Percentiles rank a stretch among this genome's conserved stretches.
phyloP scores from a whole-genome alignment of 1,140 invertebrate genomes.

The Pissodes strobi region DNA sequence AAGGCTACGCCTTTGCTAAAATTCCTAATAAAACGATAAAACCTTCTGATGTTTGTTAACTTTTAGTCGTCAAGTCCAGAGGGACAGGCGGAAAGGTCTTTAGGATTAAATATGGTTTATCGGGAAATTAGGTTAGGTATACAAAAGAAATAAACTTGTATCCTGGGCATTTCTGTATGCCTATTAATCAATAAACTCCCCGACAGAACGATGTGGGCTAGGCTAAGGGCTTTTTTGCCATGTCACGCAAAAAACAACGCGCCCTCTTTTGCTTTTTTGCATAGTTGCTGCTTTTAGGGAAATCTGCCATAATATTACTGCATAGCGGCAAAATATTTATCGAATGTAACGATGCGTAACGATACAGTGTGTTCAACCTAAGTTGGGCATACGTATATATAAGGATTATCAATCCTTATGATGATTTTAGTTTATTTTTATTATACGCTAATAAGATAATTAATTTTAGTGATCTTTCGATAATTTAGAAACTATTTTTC shows the following conservation, averaged over 20 bases:
- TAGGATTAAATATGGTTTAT: conserved; percentile 19
- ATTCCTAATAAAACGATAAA: background rate
- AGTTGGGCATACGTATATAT: too few relatives aligned
- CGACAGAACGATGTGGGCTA: conserved; percentile 11
- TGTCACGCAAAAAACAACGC: conserved; percentile 20
- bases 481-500: too few relatives aligned
- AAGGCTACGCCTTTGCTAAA: too few relatives aligned
- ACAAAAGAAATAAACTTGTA: conserved; percentile 34
- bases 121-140: conserved; percentile 33
- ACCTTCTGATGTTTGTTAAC: conserved; percentile 13
- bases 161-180: conserved; percentile 37
- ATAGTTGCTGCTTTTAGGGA: background rate
- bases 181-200: conserved; percentile 26
- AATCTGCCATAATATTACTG: conserved; percentile 6
- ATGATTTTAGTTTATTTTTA: too few relatives aligned
- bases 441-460: too few relatives aligned
- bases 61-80: conserved; percentile 9
- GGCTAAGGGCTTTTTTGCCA: conserved; percentile 23
- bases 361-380: too few relatives aligned
- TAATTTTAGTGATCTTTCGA: too few relatives aligned
- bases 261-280: conserved; percentile 13
- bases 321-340: conserved; percentile 10
- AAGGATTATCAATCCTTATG: too few relatives aligned
- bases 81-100: conserved; percentile 4
- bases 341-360: background rate